Base-by-base conservation (phyloP, 2,797 vertebrate genomes). In the Allobates femoralis region DNA sequence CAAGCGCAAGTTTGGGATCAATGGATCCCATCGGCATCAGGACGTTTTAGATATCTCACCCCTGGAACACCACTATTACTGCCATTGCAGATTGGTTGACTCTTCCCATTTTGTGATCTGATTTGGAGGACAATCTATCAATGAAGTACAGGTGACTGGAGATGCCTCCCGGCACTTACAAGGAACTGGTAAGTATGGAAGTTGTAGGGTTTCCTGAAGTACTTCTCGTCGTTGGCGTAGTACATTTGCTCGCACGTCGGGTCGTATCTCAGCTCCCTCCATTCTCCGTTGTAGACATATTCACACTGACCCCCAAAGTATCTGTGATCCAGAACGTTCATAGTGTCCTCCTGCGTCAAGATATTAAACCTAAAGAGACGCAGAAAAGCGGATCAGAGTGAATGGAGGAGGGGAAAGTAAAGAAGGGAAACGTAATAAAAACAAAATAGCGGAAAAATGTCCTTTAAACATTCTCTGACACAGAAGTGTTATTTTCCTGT, bases 131-230 rank as follows among this genome's bases (percentile, higher is more conserved):
- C 30, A 30, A 4, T 64, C 28, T 28, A 10, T 2, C 5, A 10
- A 37, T 69, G 66, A 28, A n/a, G 28, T 26, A 62, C 60, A 19
- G 19, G 66, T 19, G 28, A 67, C 64, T 34, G 62, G 28, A 21
- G 21, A 4, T 58, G 53, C 16, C n/a, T 34, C 34, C 7, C 4
- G 4, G 21, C 1, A 78, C 91, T 88, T 93, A 99, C 98, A 91
- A 96, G 89, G 91, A 98, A 96, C 0, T 92, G 96, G 90, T 97
- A 99, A 0, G 91, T 10, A 4, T 96, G 96, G 85, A 97, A 96
- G 92, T 99, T 99, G 93, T 97, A 96, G 0, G 98, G 97, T 89
- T 97, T 97, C 85, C 97, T 92, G 90, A 94, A 99, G 89, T 98
- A 97, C 88, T 99, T 99, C 85, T 98, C 96, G 0, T 96, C 96